Evolutionary conservation across 2,797 vertebrate species (phyloP), one percentile per base, ranked within the genome.

Genomic region (Dendrocincla tyrannina): DNA sequence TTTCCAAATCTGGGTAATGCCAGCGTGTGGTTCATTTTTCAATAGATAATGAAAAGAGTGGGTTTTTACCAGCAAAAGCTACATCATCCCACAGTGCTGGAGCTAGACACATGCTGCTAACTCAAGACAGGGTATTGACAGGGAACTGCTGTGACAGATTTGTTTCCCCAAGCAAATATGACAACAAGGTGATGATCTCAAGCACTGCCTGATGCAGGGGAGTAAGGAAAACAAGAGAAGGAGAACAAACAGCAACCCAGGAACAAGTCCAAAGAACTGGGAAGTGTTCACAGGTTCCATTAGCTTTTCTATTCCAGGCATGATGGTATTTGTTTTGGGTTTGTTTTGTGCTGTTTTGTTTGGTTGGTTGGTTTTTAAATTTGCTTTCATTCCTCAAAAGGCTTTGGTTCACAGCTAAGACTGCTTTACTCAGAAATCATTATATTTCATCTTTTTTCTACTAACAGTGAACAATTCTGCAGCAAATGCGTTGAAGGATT

Each of bases 121-220:
- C 79, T 77, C 50, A 55, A 95, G 95, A 91, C 53, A 88, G 50
- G 68, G 24, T 92, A 96, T 83, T 67, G 87, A 91, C 46, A 63
- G 91, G 78, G 85, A 93, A 85, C 94, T 56, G 76, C 87, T 93
- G 16, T 8, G 89, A 91, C 55, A 93, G 88, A 93, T 92, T 96
- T 90, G 74, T 95, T 96, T 97, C 94, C 85, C 82, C 74, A 78
- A 95, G 96, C 87, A 96, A 91, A 92, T 90, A 88, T 20, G 91
- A 93, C 96, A 97, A 95, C 91, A 96, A 91, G 76, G 89, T 95
- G 91, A 97, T 94, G 95, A 72, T 85, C 94, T 76, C 94, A 96
- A 96, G 91, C 64, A 55, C 53, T 75, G 64, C 42, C 60, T 95
- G 93, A 93, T 81, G 75, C 85, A 88, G 72, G 37, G 47, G 70